phyloP scores from a whole-genome alignment of 2,797 vertebrate genomes.

The Enteromius fasciolatus region DNA sequence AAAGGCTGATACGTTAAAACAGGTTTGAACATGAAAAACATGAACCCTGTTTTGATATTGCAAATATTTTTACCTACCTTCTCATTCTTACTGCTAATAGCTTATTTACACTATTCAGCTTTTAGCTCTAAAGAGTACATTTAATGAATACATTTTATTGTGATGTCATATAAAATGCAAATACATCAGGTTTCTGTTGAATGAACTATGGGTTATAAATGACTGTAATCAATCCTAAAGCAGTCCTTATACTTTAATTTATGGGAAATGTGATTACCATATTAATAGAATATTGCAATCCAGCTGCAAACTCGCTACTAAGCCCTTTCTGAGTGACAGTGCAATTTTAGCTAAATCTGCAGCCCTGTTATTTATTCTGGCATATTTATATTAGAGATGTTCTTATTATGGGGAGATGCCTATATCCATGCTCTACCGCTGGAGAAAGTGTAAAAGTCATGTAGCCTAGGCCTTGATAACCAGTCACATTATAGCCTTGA shows the following conservation, averaged over 20 bases:
- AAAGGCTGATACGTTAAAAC: not conserved
- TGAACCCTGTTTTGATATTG: not conserved
- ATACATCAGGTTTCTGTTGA: not conserved
- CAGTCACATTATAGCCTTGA: not conserved
- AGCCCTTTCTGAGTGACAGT: not conserved
- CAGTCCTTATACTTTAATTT: slow-evolving; percentile 9
- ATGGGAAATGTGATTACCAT: slow-evolving; percentile 48
- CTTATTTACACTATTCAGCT: not conserved
- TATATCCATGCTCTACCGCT: not conserved
- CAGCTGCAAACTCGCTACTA: not conserved
- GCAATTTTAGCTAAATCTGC: not conserved
- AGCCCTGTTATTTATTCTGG: not conserved
- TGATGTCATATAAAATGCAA: not conserved
- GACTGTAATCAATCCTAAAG: not conserved
- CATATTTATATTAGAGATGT: not conserved
- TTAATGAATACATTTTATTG: not conserved
- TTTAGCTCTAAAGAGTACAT: not conserved
- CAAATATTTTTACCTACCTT: not conserved
- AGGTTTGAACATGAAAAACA: not conserved
- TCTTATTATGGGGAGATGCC: not conserved
- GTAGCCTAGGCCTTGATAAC: not conserved
- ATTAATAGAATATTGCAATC: slow-evolving; percentile 14
- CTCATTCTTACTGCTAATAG: not conserved
- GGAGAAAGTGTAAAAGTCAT: not conserved
- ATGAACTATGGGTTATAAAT: not conserved